phyloP scores from a whole-genome alignment of 2,797 vertebrate genomes.

The Oreonectes daqikongensis region DNA sequence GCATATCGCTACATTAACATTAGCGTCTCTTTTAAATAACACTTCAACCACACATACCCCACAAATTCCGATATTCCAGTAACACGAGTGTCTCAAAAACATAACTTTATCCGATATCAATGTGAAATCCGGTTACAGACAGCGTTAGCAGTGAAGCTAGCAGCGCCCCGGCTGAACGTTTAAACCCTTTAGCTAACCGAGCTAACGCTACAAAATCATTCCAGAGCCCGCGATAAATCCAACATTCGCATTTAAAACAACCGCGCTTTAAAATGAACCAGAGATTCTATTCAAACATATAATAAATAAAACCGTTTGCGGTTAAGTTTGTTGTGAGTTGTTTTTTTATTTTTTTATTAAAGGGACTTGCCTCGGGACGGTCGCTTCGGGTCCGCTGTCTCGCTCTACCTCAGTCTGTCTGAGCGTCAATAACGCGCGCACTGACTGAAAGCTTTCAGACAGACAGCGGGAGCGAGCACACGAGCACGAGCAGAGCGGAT shows the following conservation, averaged over 20 bases:
- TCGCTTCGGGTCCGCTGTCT: conserved; percentile 64
- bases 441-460: conserved; percentile 73
- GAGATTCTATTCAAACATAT: too few species aligned
- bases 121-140: background rate
- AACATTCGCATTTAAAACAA: background rate
- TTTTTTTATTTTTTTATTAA: too few species aligned
- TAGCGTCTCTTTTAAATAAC: background rate
- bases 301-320: background rate
- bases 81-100: background rate
- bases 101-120: background rate
- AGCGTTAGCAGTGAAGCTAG: conserved; percentile 28
- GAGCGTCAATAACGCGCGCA: conserved; percentile 76
- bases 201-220: conserved; percentile 28
- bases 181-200: conserved; percentile 42
- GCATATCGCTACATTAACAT: background rate
- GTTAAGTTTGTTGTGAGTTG: background rate
- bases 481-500: conserved; percentile 75
- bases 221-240: background rate
- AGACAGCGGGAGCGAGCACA: conserved; percentile 73
- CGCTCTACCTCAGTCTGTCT: conserved; percentile 69
- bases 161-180: conserved; percentile 7
- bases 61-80: background rate
- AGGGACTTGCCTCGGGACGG: conserved; percentile 66
- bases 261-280: background rate
- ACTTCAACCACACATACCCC: background rate